Base-by-base conservation (phyloP, 2,888 invertebrate species). In the Oxytorus armatus region DNA sequence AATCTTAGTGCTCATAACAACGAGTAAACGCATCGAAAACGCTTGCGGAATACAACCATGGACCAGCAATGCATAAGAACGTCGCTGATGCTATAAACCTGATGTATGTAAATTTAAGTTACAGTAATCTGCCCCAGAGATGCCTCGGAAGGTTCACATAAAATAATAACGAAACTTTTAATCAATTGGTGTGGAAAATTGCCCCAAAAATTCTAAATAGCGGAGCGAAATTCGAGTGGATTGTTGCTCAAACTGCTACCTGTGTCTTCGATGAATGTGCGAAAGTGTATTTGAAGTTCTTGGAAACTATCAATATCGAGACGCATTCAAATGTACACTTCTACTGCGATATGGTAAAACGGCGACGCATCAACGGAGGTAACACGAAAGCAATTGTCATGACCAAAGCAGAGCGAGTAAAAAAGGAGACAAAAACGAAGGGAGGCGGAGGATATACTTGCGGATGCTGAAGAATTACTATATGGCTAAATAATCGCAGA, bases 11-110 rank as follows among this genome's bases (percentile, higher is more conserved):
- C n/a, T n/a, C 42, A 11, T 42, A n/a, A n/a, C n/a, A n/a, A n/a
- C n/a, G n/a, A n/a, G n/a, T n/a, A n/a, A 44, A 44, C 7, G 44
- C 44, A 44, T 44, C 44, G 44, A 44, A 44, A 44, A 44, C 44
- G 44, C 16, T 44, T 44, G 16, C 44, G 7, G 44, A 44, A 44
- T 14, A 44, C 44, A 14, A 44, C 5, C 16, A 44, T 44, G 14
- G 10, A 44, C 44, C 44, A 44, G 44, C 44, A n/a, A 14, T 1
- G 14, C 44, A 14, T 14, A 14, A 14, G 44, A 5, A 44, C 44
- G 44, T 44, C 0, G 44, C 14, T 44, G n/a, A 44, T 44, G 14
- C 44, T 14, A 44, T 14, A 44, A 14, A 44, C 5, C 14, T 14
- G 44, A 44, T 14, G 5, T 44, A 14, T 5, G 44, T 14, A 5